Conservation (phyloP, 1,140 invertebrate species). For the Brachionus calyciflorus region DNA sequence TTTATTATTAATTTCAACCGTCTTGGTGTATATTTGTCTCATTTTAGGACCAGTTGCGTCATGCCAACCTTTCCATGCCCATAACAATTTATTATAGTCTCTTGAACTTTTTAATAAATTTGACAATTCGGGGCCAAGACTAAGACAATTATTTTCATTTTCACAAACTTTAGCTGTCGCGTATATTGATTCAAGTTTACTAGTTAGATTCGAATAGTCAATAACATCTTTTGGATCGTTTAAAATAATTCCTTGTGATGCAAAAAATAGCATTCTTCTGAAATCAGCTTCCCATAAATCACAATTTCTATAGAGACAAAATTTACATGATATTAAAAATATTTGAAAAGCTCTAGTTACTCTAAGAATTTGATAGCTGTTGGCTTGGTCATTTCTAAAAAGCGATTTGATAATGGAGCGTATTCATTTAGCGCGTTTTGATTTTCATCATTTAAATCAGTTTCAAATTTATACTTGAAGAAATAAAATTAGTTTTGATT, state of each 20-base stretch:
- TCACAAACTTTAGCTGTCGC: constrained; percentile 50
- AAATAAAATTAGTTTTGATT: not conserved
- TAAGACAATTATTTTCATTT: constrained; percentile 34
- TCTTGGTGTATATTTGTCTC: constrained; percentile 49
- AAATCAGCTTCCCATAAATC: constrained; percentile 29
- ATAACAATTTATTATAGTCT: constrained; percentile 50
- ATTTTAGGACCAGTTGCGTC: constrained; percentile 52
- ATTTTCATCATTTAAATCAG: constrained; percentile 28
- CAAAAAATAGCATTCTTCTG: constrained; percentile 24
- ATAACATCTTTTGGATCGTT: constrained; percentile 30
- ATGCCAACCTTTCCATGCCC: constrained; percentile 55
- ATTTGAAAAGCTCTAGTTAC: constrained; percentile 20
- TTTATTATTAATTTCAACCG: constrained; percentile 52
- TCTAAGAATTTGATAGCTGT: constrained; percentile 3
- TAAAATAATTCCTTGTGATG: constrained; percentile 21
- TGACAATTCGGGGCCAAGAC: constrained; percentile 50
- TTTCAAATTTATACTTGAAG: constrained; percentile 44
- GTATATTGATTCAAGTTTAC: constrained; percentile 51
- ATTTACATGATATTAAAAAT: not conserved
- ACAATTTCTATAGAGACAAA: not conserved
- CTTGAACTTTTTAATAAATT: constrained; percentile 51
- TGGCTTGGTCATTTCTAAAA: constrained; percentile 6
- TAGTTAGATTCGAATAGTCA: constrained; percentile 10
- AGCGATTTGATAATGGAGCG: constrained; percentile 27
- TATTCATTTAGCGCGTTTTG: not conserved